Percentiles rank a stretch among this genome's conserved stretches.
Evolutionary conservation across 2,888 invertebrate genomes (phyloP).

Genomic region (Mythimna loreyi): DNA sequence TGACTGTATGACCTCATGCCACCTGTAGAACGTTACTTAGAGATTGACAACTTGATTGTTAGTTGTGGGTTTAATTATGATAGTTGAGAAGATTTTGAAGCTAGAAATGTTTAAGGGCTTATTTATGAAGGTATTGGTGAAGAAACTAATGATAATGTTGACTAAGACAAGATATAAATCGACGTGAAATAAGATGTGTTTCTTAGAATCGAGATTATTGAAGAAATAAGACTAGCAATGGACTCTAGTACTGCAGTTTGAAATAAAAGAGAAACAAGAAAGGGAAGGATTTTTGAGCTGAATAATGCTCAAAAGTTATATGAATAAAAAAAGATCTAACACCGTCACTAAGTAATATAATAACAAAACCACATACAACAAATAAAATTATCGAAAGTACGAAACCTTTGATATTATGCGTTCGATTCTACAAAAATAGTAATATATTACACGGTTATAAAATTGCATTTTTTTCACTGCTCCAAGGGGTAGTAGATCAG

Average conservation of each 20-base stretch:
- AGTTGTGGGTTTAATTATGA: conserved; percentile 41
- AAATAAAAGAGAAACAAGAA: neutral
- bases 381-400: too few relatives aligned
- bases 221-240: neutral
- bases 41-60: conserved; percentile 53
- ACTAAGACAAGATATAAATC: neutral
- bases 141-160: neutral
- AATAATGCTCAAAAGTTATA: neutral
- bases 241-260: neutral
- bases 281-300: too few relatives aligned
- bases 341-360: neutral
- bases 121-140: conserved; percentile 5
- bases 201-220: neutral
- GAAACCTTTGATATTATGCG: too few relatives aligned
- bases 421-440: too few relatives aligned
- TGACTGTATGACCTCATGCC: conserved; percentile 64
- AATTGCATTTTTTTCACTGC: too few relatives aligned
- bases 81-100: conserved; percentile 24
- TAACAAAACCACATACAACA: neutral
- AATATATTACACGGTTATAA: too few relatives aligned
- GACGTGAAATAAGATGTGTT: neutral
- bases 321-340: neutral
- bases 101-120: conserved; percentile 11
- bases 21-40: conserved; percentile 64
- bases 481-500: too few relatives aligned